Evolutionary conservation across 2,888 invertebrate genomes (phyloP).

Genomic region (Plagiodera versicolora): DNA sequence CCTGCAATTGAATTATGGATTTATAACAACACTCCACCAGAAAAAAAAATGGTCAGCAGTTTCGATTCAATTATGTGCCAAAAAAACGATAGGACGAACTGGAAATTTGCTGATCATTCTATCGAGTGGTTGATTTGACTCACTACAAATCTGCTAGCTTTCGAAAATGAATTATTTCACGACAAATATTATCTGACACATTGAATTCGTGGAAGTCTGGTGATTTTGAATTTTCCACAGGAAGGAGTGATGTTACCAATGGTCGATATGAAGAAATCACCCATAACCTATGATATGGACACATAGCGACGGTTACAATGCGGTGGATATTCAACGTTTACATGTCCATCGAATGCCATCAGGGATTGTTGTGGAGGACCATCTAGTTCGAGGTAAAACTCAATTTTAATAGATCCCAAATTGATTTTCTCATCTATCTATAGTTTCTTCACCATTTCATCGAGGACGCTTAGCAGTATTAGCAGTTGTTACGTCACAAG

Average conservation of each 20-base stretch:
- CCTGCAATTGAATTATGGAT: background rate
- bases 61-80: too few species aligned
- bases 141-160: too few species aligned
- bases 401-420: background rate
- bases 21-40: background rate
- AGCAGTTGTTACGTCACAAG: too few species aligned
- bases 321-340: slow-evolving; percentile 48
- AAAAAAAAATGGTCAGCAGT: too few species aligned
- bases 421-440: background rate
- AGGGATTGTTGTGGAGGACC: slow-evolving; percentile 54
- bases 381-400: slow-evolving; percentile 41
- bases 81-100: too few species aligned
- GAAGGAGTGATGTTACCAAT: slow-evolving; percentile 66
- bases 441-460: background rate
- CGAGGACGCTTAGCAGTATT: too few species aligned
- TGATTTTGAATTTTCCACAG: slow-evolving; percentile 49
- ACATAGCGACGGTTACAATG: slow-evolving; percentile 57
- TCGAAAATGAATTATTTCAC: too few species aligned
- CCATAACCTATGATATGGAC: slow-evolving; percentile 62
- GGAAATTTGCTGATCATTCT: too few species aligned
- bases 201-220: too few species aligned
- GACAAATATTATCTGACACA: too few species aligned
- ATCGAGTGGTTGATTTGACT: too few species aligned
- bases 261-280: slow-evolving; percentile 67
- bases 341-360: slow-evolving; percentile 52